Percentiles rank a stretch among this genome's conserved stretches.
Evolutionary conservation across 2,113 vertebrate genomes (phyloP).

Genomic region (Sterrhoptilus dennistouni): DNA sequence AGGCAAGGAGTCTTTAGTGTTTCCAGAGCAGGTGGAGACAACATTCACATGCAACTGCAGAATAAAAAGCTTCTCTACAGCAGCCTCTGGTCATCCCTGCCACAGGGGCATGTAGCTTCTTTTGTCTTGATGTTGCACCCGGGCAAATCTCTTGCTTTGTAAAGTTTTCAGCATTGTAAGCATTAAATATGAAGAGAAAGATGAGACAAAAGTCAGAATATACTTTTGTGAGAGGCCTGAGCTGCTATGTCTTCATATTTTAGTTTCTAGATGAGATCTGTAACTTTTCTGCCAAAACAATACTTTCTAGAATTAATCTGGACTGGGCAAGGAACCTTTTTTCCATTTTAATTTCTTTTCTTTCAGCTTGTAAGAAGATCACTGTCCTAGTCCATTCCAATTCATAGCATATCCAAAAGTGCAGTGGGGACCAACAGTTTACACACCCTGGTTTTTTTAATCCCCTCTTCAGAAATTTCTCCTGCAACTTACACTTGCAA

Average conservation of each 20-base stretch:
- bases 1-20: neutral
- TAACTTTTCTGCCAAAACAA: neutral
- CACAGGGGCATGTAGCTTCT: neutral
- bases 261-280: neutral
- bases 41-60: neutral
- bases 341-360: slow-evolving; percentile 4
- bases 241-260: neutral
- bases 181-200: neutral
- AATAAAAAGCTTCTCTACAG: neutral
- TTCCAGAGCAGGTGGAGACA: neutral
- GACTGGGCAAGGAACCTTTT: neutral
- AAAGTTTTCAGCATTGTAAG: neutral
- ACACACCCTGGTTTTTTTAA: neutral
- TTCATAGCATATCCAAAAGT: neutral
- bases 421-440: neutral
- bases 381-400: neutral
- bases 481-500: neutral
- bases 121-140: neutral
- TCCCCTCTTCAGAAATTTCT: neutral
- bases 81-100: neutral
- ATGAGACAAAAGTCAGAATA: neutral
- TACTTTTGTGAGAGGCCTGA: neutral
- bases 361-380: neutral
- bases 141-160: neutral
- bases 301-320: neutral